Conservation (phyloP, 2,113 vertebrate genomes). For the human region GRCh38 chrX:15032501-15033000, state of each 20-base stretch:
- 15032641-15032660: neutral
- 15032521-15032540: neutral
- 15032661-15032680: neutral
- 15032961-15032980: neutral
- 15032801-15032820: neutral
- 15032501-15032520: too few relatives aligned
- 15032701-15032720: neutral
- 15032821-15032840: neutral
- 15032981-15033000: neutral
- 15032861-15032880: neutral
- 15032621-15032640: neutral
- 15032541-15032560: neutral
- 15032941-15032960: neutral
- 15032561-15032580: neutral
- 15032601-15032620: neutral
- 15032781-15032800: neutral
- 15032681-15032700: neutral
- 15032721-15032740: neutral
- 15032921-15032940: neutral
- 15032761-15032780: neutral
- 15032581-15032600: neutral
- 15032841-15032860: neutral
- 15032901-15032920: neutral
- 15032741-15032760: neutral
- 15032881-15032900: neutral